Base-by-base conservation (phyloP, 2,888 invertebrate genomes). In the Oscheius onirici region DNA sequence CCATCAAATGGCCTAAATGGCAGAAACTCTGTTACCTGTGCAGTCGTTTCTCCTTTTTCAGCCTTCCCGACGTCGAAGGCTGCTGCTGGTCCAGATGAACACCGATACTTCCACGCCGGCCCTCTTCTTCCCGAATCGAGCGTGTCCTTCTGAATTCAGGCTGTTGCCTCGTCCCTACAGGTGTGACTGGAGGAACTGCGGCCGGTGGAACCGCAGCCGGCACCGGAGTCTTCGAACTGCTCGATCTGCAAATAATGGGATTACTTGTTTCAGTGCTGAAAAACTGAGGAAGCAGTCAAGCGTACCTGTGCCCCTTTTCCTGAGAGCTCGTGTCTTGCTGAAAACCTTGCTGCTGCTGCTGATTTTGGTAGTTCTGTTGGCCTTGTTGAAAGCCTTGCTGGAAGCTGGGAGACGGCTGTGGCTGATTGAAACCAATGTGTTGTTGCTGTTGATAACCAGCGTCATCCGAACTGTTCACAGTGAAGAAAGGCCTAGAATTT, bases 141-240 rank as follows among this genome's bases (percentile, higher is more conserved):
- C 73, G 75, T 5, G 75, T 73, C 15, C 75, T 72, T 17, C 75
- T 70, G 24, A 75, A 75, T 51, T 75, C 75, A 20, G 75, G 70
- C 54, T 69, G 24, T 69, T 8, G 20, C n/a, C 43, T 17, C 34
- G 34, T 34, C 17, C 41, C 66, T 3, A 52, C 49, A 3, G 63
- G 63, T 15, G 63, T 63, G 28, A 24, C 49, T 11, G 63, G 63
- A 49, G 49, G 49, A 28, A 49, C 49, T 6, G 63, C 63, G 2
- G 63, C 63, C 17, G 63, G 49, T 20, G 49, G 63, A 3, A 63
- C 49, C 1, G 49, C 49, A 13, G 49, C 46, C 8, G 54, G 54
- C 1, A n/a, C 28, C 10, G 54, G 54, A 8, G 49, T 49, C n/a
- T 22, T 17, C 15, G 49, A 49, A 10, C 10, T 20, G 49, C 34